phyloP scores from a whole-genome alignment of 2,888 invertebrate genomes.

The Cataglyphis livida region DNA sequence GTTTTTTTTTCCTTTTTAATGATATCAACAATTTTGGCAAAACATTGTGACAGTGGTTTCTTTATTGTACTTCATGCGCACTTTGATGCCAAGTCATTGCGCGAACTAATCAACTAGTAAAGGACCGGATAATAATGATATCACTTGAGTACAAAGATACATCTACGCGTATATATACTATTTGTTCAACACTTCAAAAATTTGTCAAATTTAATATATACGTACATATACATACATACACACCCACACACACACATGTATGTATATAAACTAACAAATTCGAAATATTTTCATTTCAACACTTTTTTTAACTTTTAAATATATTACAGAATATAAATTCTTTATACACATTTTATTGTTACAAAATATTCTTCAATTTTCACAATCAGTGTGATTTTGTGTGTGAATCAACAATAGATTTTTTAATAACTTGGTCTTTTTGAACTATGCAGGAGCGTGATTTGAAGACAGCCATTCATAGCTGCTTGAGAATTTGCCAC shows the following conservation, averaged over 20 bases:
- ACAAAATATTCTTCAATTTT: neutral
- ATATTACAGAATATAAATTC: neutral
- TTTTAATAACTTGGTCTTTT: neutral
- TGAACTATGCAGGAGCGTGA: neutral
- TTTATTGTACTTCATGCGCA: neutral
- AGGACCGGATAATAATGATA: slow-evolving; percentile 33
- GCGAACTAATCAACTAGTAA: neutral
- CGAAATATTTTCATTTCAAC: neutral
- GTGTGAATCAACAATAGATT: too few relatives aligned
- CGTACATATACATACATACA: too few relatives aligned
- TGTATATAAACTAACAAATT: neutral
- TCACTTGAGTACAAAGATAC: neutral
- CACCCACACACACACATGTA: neutral
- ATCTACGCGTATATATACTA: neutral
- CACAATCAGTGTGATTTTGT: neutral
- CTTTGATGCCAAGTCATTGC: neutral
- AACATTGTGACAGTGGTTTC: slow-evolving; percentile 38
- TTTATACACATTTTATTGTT: neutral
- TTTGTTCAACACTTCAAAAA: neutral
- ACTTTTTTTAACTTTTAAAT: neutral
- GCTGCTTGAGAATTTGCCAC: too few relatives aligned
- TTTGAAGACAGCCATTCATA: neutral
- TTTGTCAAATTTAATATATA: neutral
- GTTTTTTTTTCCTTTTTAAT: slow-evolving; percentile 55
- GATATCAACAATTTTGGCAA: neutral